phyloP scores from a whole-genome alignment of 2,113 vertebrate genomes.

The Ceyx melanurus region DNA sequence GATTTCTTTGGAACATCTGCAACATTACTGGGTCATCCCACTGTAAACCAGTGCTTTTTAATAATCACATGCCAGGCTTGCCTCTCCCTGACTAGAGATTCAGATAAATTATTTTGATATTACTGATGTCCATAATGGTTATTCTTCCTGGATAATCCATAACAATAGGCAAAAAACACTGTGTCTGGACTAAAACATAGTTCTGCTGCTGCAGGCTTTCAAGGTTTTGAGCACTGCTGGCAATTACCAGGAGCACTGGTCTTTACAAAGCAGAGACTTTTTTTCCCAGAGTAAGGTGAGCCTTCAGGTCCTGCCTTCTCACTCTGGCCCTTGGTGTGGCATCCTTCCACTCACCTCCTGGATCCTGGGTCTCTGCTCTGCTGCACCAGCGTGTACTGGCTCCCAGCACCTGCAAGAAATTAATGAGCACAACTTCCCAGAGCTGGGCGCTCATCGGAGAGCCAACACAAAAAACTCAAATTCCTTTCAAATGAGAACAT shows the following conservation, averaged over 20 bases:
- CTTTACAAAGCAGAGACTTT: neutral
- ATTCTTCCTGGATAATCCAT: neutral
- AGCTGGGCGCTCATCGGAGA: neutral
- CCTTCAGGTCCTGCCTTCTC: neutral
- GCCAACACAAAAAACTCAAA: neutral
- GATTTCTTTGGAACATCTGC: neutral
- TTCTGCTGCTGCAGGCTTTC: neutral
- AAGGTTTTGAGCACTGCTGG: neutral
- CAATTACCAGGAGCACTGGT: neutral
- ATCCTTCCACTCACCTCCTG: neutral
- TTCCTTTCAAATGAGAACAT: conserved; percentile 54
- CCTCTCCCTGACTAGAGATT: neutral
- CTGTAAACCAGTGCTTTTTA: neutral
- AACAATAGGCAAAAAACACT: neutral
- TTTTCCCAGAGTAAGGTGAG: neutral
- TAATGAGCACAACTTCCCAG: neutral
- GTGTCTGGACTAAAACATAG: neutral
- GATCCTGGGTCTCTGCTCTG: neutral
- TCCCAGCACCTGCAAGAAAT: conserved; percentile 47
- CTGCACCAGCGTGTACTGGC: neutral
- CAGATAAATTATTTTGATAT: neutral
- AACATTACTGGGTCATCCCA: neutral
- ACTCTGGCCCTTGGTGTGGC: neutral
- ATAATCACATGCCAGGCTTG: rapidly evolving
- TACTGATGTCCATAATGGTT: neutral